Conservation (phyloP, 2,888 invertebrate species). For the Lepidocyrtoides sp. region DNA sequence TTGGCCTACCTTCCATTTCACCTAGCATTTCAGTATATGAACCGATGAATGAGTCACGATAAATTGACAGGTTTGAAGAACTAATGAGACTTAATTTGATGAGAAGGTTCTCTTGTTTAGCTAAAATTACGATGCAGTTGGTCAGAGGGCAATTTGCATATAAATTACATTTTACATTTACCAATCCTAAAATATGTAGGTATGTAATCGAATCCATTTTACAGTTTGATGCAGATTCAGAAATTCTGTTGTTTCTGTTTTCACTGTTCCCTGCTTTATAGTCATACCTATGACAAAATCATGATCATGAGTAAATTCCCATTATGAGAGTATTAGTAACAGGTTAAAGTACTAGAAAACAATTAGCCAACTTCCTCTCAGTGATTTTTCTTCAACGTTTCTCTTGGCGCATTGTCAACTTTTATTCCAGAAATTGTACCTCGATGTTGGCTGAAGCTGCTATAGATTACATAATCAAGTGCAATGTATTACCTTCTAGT, state of each 20-base stretch:
- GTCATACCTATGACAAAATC: neutral
- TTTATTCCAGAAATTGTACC: conserved; percentile 64
- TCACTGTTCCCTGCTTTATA: no score
- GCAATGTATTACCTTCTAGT: neutral
- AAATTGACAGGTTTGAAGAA: conserved; percentile 2
- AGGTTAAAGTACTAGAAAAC: conserved; percentile 74
- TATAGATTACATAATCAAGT: neutral
- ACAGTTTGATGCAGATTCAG: no score
- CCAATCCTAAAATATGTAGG: no score
- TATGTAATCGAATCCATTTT: no score
- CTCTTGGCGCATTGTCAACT: conserved; percentile 74
- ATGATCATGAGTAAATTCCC: conserved; percentile 19
- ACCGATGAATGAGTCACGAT: neutral
- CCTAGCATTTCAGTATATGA: no score
- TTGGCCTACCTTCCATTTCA: no score
- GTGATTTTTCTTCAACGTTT: conserved; percentile 43
- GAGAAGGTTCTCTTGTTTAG: no score
- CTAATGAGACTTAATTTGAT: conserved; percentile 25
- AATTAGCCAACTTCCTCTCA: conserved; percentile 79
- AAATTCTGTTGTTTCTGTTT: no score
- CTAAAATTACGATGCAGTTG: no score
- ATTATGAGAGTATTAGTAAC: conserved; percentile 51
- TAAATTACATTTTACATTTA: no score
- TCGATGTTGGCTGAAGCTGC: neutral
- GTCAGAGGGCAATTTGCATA: no score